Conservation (phyloP, 2,113 vertebrate genomes). For the Petrocephalus zakoni region DNA sequence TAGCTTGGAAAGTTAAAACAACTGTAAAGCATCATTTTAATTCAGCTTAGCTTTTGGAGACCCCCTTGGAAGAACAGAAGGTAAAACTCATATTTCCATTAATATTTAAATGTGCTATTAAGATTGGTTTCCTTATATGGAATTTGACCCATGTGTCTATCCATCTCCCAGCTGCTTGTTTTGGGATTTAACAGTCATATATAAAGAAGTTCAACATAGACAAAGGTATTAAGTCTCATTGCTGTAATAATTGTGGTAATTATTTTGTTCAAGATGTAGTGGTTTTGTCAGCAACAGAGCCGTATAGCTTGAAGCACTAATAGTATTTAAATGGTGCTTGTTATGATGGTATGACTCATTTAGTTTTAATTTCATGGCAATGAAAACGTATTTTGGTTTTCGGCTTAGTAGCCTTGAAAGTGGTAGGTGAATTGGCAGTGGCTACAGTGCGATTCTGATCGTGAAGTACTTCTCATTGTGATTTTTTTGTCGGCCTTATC, state of each 20-base stretch:
- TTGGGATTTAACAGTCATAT: neutral
- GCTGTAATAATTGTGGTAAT: neutral
- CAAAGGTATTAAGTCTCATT: neutral
- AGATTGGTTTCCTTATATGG: neutral
- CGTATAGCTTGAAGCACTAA: neutral
- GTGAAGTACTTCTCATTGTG: neutral
- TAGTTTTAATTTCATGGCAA: neutral
- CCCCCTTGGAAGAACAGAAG: neutral
- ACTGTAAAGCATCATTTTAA: neutral
- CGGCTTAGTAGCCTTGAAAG: neutral
- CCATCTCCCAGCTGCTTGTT: neutral
- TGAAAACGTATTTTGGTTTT: slow-evolving; percentile 1
- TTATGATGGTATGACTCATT: neutral
- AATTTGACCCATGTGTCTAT: neutral
- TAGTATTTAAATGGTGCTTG: neutral
- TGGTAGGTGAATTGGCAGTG: neutral
- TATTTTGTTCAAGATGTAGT: neutral
- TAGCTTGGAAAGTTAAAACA: neutral
- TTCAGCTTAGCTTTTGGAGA: neutral
- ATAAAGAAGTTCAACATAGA: neutral
- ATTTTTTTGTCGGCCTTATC: neutral
- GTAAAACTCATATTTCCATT: neutral
- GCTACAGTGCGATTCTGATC: neutral
- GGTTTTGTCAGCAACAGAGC: neutral
- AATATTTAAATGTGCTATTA: neutral